Conservation (phyloP, 2,888 invertebrate genomes). For the Epinotia bilunana region DNA sequence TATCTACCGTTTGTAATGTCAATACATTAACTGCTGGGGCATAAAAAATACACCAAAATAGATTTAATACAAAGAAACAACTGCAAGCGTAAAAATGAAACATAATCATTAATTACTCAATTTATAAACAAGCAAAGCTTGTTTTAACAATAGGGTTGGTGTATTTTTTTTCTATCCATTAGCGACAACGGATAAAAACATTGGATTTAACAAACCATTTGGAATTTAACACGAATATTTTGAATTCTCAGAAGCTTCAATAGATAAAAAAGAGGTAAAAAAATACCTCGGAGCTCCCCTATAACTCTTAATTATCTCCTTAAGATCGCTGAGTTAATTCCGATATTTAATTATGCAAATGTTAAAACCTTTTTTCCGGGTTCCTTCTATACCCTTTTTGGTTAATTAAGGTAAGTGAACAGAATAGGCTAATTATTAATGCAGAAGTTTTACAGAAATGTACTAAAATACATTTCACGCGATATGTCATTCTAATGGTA, state of each 20-base stretch:
- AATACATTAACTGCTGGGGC: no score
- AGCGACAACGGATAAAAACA: slow-evolving; percentile 61
- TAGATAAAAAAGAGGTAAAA: slow-evolving; percentile 53
- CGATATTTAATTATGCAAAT: slow-evolving; percentile 78
- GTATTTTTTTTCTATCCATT: slow-evolving; percentile 64
- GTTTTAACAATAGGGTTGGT: slow-evolving; percentile 60
- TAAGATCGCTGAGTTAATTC: slow-evolving; percentile 64
- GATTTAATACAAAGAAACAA: not conserved
- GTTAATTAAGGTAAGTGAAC: slow-evolving; percentile 61
- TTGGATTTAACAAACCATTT: slow-evolving; percentile 55
- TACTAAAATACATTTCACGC: no score
- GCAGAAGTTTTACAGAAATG: slow-evolving; percentile 37
- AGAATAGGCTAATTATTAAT: slow-evolving; percentile 49
- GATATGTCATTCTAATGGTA: no score
- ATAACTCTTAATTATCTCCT: slow-evolving; percentile 70
- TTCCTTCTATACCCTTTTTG: slow-evolving; percentile 54
- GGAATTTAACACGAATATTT: slow-evolving; percentile 59
- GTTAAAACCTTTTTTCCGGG: slow-evolving; percentile 62
- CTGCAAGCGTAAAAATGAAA: not conserved
- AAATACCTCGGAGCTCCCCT: slow-evolving; percentile 59
- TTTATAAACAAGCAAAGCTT: slow-evolving; percentile 53
- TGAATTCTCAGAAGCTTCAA: slow-evolving; percentile 60
- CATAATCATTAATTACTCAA: not conserved
- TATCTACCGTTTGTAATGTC: no score
- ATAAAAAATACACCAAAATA: no score